Conservation (phyloP, 2,797 vertebrate genomes). For the Crocodylus rhombifer region DNA sequence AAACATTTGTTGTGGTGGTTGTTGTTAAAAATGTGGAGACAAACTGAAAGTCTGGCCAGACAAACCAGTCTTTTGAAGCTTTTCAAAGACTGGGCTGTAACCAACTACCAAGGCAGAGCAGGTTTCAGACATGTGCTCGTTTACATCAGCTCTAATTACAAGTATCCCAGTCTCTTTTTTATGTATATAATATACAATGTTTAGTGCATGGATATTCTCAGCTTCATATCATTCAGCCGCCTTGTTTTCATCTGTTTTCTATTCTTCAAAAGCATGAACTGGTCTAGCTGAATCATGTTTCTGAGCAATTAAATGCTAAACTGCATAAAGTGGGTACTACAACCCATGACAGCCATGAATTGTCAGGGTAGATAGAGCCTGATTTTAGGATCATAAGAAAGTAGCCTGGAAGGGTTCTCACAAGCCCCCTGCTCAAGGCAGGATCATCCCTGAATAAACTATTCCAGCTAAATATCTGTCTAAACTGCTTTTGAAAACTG, state of each 20-base stretch:
- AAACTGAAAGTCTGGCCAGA: not conserved
- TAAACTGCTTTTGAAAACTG: no score
- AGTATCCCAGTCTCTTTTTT: not conserved
- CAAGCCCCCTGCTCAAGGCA: no score
- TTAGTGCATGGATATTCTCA: accelerated
- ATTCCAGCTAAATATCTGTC: no score
- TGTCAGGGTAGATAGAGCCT: no score
- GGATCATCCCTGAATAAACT: no score
- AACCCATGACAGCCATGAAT: no score
- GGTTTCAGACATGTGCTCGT: accelerated
- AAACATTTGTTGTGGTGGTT: not conserved
- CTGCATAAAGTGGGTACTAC: not conserved
- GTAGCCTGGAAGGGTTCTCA: no score
- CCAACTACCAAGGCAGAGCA: not conserved
- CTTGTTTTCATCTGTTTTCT: not conserved
- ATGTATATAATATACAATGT: accelerated
- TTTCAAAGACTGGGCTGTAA: not conserved
- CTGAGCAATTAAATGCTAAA: not conserved
- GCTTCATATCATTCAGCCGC: not conserved
- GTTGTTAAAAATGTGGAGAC: not conserved
- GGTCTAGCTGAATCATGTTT: not conserved
- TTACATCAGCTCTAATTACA: not conserved
- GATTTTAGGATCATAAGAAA: no score
- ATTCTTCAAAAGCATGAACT: not conserved
- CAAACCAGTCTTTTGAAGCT: not conserved